Evolutionary conservation across 2,888 invertebrate species (phyloP), one percentile per base, ranked within the genome.

Genomic region (Campopleginae sp.): DNA sequence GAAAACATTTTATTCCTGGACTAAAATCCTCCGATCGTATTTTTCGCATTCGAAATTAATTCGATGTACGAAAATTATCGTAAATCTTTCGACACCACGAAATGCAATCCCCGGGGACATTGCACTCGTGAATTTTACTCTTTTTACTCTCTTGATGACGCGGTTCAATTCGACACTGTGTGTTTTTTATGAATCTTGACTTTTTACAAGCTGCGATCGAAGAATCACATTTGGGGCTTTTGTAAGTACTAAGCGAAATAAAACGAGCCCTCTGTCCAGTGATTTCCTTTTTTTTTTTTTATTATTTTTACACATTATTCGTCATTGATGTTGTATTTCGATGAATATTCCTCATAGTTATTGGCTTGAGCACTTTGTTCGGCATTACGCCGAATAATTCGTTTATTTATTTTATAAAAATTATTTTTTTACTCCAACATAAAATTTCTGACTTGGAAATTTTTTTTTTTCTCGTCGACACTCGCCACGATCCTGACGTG

Each of bases 201-300:
- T 82, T 89, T 90, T 92, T 93, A 88, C 93, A 92, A 93, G 92
- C 92, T 91, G 91, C 92, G 85, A 86, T 79, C 86, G 89, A 54
- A 74, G 88, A 86, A 82, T 78, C 86, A 81, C 87, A 87, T 83
- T 80, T 42, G 89, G 85, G 86, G 80, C 86, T 83, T 88, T 89
- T 88, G 92, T 92, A 92, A 92, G 92, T 92, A 92, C 86, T 82
- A 42, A 58, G 78, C 80, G 38, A 51, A 46, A 38, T 72, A 61
- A 80, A 54, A n/a, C 42, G 58, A 71, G 76, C 70, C 72, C 76
- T 54, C 14, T 74, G 54, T 82, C 70, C 48, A 75, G 75, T 54
- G 31, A 76, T 76, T 68, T 65, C 38, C 19, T 74, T 27, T 10
- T 58, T 76, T 82, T 31, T 61, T 61, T 42, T 76, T 38, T 23